phyloP scores from a whole-genome alignment of 1,140 invertebrate genomes.

The Cyclargus thomasi region DNA sequence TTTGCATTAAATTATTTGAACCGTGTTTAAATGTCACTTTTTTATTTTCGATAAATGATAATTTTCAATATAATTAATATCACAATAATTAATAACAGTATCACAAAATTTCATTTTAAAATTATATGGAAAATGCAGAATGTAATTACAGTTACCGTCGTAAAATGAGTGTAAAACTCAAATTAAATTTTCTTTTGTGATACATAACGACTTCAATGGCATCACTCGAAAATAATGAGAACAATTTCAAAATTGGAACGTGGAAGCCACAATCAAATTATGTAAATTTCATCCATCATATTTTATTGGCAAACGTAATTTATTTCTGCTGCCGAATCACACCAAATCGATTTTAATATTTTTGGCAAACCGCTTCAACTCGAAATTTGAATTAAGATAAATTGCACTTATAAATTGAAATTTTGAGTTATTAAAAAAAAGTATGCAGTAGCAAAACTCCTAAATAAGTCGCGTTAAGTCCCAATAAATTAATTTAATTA shows the following conservation, averaged over 20 bases:
- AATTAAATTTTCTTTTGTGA: conserved; percentile 2
- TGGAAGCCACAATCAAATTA: conserved; percentile 27
- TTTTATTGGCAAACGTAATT: conserved; percentile 33
- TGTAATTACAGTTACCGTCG: background rate
- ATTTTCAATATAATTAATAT: too few species aligned
- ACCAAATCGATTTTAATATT: conserved; percentile 27
- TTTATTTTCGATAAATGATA: background rate
- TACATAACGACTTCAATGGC: background rate
- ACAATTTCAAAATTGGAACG: conserved; percentile 26
- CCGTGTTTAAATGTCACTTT: background rate
- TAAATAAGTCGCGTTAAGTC: too few species aligned
- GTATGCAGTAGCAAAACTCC: too few species aligned
- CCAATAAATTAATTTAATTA: too few species aligned
- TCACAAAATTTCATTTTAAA: background rate
- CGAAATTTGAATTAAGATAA: background rate
- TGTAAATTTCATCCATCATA: conserved; percentile 33
- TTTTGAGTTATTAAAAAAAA: too few species aligned
- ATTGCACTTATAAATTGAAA: too few species aligned
- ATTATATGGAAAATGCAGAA: background rate
- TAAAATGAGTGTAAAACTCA: background rate
- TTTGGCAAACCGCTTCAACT: conserved; percentile 22
- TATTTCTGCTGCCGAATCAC: conserved; percentile 29
- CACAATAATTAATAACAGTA: background rate
- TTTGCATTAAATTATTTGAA: background rate
- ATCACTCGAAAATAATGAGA: conserved; percentile 15